Conservation (phyloP, 2,113 vertebrate genomes). For the Planiliza haematocheilus region DNA sequence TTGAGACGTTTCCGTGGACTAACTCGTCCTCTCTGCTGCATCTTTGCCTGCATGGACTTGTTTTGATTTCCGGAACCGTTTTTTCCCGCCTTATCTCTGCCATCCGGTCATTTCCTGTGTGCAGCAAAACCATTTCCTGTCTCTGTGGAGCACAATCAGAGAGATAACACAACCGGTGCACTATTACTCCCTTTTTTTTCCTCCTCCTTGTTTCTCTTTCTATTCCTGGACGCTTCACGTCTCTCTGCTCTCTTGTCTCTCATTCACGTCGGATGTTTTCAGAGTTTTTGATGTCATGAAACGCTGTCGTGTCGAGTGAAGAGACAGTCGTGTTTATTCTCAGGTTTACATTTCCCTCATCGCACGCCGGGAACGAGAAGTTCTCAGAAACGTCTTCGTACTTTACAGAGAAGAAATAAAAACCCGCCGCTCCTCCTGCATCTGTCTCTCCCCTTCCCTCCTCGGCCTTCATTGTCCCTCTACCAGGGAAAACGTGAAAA, state of each 20-base stretch:
- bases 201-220: slow-evolving; percentile 3
- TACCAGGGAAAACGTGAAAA: slow-evolving; percentile 47
- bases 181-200: background rate
- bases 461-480: slow-evolving; percentile 60
- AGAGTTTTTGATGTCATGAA: background rate
- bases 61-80: slow-evolving; percentile 55
- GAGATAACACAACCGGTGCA: slow-evolving; percentile 41
- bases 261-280: background rate
- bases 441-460: slow-evolving; percentile 2
- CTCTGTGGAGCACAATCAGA: slow-evolving; percentile 53
- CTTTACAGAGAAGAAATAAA: slow-evolving; percentile 28
- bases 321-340: background rate
- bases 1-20: background rate
- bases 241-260: background rate
- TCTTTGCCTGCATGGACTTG: slow-evolving; percentile 19
- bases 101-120: slow-evolving; percentile 64
- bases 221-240: background rate
- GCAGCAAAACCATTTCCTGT: slow-evolving; percentile 62
- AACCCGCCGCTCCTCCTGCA: background rate
- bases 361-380: background rate
- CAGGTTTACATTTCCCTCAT: background rate
- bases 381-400: background rate
- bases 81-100: slow-evolving; percentile 47
- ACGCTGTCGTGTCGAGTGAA: background rate
- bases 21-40: background rate